Evolutionary conservation across 2,797 vertebrate genomes (phyloP).

Genomic region (Enteromius fasciolatus): DNA sequence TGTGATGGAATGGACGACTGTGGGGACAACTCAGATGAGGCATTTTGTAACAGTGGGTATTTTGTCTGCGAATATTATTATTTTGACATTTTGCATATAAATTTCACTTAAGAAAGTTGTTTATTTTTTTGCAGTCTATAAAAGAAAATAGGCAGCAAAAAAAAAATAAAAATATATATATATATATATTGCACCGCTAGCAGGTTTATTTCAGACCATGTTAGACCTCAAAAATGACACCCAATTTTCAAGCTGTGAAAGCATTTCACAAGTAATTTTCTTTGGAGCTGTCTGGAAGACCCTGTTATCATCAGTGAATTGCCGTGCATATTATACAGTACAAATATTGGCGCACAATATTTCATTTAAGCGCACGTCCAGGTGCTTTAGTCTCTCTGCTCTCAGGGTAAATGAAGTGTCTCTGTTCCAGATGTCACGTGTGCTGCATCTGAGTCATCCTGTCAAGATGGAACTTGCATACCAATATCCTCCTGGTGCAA

Average conservation of each 20-base stretch:
- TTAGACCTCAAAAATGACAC: constrained; percentile 25
- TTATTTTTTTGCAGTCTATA: constrained; percentile 16
- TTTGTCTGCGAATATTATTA: not conserved
- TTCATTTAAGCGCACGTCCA: constrained; percentile 40
- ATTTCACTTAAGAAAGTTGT: not conserved
- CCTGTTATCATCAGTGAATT: constrained; percentile 39
- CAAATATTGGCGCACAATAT: constrained; percentile 27
- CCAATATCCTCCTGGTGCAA: constrained; percentile 90
- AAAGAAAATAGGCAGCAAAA: constrained; percentile 5
- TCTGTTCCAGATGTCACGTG: constrained; percentile 79
- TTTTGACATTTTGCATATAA: constrained; percentile 21
- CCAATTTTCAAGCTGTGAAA: constrained; percentile 36
- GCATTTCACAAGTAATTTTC: constrained; percentile 36
- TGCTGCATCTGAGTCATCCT: constrained; percentile 83
- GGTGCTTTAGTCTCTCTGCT: constrained; percentile 38
- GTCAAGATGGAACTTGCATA: constrained; percentile 90
- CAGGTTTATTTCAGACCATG: constrained; percentile 15
- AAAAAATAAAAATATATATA: not conserved
- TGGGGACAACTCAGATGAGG: constrained; percentile 94
- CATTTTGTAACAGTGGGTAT: constrained; percentile 91
- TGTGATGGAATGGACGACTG: constrained; percentile 93
- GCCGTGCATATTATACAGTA: constrained; percentile 42
- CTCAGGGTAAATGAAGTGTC: constrained; percentile 60
- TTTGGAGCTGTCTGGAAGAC: constrained; percentile 33
- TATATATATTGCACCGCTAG: not conserved